A percentile compares a stretch with the other conserved stretches of the same genome.
Evolutionary conservation across 2,797 vertebrate species (phyloP).

Genomic region (Tadarida brasiliensis): DNA sequence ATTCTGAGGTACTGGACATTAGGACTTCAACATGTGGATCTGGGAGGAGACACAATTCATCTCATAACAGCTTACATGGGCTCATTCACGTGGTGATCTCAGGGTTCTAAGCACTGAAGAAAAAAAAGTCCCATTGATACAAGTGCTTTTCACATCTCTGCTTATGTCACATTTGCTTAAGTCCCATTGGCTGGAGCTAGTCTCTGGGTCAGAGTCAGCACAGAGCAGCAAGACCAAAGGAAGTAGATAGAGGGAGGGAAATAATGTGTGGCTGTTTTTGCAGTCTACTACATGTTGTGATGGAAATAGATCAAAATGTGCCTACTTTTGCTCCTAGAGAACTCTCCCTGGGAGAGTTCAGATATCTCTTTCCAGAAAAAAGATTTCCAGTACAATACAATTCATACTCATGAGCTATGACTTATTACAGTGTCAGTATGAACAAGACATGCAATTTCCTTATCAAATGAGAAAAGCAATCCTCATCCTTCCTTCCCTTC

Average conservation of each 20-base stretch:
- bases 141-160: not conserved
- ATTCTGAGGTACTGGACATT: not conserved
- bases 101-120: not conserved
- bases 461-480: conserved; percentile 34
- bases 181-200: not conserved
- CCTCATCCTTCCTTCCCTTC: not conserved
- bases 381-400: conserved; percentile 1
- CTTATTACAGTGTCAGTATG: not conserved
- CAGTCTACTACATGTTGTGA: not conserved
- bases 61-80: not conserved
- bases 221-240: not conserved
- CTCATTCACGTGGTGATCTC: not conserved
- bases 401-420: not conserved
- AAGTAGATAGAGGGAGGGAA: not conserved
- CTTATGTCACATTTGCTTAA: not conserved
- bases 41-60: not conserved
- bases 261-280: not conserved
- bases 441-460: conserved; percentile 24
- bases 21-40: not conserved
- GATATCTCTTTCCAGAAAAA: not conserved
- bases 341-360: not conserved
- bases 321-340: not conserved
- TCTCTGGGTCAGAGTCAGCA: not conserved
- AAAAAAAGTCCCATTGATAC: not conserved
- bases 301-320: not conserved